Evolutionary conservation across 2,888 invertebrate genomes (phyloP).

Genomic region (Caenorhabditis macrosperma): DNA sequence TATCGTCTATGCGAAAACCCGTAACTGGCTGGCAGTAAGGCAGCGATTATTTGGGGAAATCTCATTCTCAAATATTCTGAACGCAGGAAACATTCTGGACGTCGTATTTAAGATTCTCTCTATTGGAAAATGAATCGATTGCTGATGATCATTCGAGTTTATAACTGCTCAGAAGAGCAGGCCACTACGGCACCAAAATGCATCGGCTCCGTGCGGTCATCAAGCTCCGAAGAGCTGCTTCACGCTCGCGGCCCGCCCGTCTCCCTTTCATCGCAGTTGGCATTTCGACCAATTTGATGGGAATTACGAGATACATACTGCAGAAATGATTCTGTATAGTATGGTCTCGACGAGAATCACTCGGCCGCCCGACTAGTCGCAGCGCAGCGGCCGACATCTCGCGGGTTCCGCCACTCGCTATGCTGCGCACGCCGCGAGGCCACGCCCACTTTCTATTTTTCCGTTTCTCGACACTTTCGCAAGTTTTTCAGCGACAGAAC

Average conservation of each 20-base stretch:
- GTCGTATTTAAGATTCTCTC: too few relatives aligned
- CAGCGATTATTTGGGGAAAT: too few relatives aligned
- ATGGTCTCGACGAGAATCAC: slow-evolving; percentile 52
- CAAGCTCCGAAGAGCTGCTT: slow-evolving; percentile 52
- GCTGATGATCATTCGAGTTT: too few relatives aligned
- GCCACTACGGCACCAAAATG: slow-evolving; percentile 61
- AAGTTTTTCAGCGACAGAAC: too few relatives aligned
- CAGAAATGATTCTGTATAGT: slow-evolving; percentile 71
- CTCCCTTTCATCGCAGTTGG: slow-evolving; percentile 61
- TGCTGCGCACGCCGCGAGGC: too few relatives aligned
- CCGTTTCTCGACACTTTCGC: too few relatives aligned
- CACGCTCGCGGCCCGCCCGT: slow-evolving; percentile 62
- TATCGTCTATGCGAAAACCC: too few relatives aligned
- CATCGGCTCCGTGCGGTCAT: slow-evolving; percentile 54
- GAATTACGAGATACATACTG: slow-evolving; percentile 67
- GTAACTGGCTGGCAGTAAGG: too few relatives aligned
- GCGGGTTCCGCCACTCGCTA: background rate
- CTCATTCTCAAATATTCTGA: too few relatives aligned
- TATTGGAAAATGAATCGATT: too few relatives aligned
- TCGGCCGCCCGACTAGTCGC: background rate
- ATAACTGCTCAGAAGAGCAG: slow-evolving; percentile 63
- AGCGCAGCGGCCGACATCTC: background rate
- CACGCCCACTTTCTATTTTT: too few relatives aligned
- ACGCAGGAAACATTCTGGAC: too few relatives aligned
- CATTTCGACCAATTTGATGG: slow-evolving; percentile 60